These are phyloP conservation scores for Scrobipalpa costella DNA, from an alignment of 2,888 invertebrate genomes.

Conservation along the genomic window DNA sequence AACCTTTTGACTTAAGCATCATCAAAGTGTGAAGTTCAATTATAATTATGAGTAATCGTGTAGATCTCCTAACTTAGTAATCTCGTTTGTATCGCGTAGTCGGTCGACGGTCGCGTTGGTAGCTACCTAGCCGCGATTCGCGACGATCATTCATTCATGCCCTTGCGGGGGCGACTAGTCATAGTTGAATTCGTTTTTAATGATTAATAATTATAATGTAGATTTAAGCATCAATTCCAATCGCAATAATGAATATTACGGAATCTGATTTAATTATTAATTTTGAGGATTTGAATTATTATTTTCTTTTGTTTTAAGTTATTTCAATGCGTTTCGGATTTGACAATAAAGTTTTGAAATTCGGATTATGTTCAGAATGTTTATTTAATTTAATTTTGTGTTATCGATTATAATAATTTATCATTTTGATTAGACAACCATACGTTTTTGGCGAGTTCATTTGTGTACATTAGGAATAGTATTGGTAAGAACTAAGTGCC, in stretches of 20 bases:
- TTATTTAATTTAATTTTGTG: constrained; percentile 23
- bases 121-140: no score
- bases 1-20: constrained; percentile 37
- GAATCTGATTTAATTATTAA: constrained; percentile 33
- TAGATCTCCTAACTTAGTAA: constrained; percentile 67
- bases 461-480: constrained; percentile 8
- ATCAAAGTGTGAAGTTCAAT: constrained; percentile 32
- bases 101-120: constrained; percentile 43
- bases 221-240: constrained; percentile 48
- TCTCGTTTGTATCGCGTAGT: constrained; percentile 52
- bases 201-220: constrained; percentile 47
- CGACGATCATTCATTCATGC: constrained; percentile 46
- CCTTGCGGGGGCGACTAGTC: constrained; percentile 62
- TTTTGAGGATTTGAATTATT: constrained; percentile 36
- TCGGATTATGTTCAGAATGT: constrained; percentile 17
- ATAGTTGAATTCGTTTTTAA: constrained; percentile 47
- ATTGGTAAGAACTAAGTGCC: constrained; percentile 45
- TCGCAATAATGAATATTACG: constrained; percentile 47
- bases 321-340: constrained; percentile 16
- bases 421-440: constrained; percentile 13
- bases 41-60: constrained; percentile 45
- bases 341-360: constrained; percentile 20
- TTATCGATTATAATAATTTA: constrained; percentile 8
- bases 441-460: constrained; percentile 14
- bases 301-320: constrained; percentile 15